A percentile compares a stretch with the other conserved stretches of the same genome.
Conservation (phyloP, 1,140 invertebrate genomes). For the Elysia chlorotica region DNA sequence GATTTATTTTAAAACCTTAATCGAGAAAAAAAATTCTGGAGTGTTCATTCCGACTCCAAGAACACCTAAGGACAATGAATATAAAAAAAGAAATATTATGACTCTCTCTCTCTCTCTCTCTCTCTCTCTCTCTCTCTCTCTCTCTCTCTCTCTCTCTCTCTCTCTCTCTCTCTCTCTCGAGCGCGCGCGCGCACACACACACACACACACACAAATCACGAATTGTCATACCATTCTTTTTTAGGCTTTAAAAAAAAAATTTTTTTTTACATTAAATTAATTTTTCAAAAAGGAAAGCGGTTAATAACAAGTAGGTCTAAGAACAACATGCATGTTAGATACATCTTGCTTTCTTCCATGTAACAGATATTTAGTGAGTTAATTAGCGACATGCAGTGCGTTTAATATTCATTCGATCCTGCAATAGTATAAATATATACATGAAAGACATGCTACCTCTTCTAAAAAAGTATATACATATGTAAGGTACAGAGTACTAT, state of each 20-base stretch:
- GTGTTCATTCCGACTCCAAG: too few relatives aligned
- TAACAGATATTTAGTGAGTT: too few relatives aligned
- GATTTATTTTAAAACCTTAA: too few relatives aligned
- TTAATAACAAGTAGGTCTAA: background rate
- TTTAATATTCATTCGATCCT: too few relatives aligned
- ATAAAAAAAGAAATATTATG: background rate
- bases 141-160: background rate
- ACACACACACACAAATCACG: slow-evolving; percentile 16
- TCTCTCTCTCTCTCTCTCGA: background rate
- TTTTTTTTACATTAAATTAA: slow-evolving; percentile 3
- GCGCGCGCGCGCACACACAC: slow-evolving; percentile 6
- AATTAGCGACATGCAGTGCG: too few relatives aligned
- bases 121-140: background rate
- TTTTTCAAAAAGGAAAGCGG: background rate
- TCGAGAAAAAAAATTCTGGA: background rate
- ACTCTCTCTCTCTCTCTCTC: background rate
- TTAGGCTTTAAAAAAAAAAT: background rate
- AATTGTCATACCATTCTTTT: background rate
- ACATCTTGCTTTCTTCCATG: background rate
- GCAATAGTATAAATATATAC: too few relatives aligned
- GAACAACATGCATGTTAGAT: background rate
- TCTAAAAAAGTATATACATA: too few relatives aligned
- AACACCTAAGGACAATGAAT: too few relatives aligned
- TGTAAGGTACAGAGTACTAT: too few relatives aligned
- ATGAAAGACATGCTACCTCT: too few relatives aligned